Base-by-base conservation (phyloP, 2,888 invertebrate genomes). In the Geotrupes spiniger region DNA sequence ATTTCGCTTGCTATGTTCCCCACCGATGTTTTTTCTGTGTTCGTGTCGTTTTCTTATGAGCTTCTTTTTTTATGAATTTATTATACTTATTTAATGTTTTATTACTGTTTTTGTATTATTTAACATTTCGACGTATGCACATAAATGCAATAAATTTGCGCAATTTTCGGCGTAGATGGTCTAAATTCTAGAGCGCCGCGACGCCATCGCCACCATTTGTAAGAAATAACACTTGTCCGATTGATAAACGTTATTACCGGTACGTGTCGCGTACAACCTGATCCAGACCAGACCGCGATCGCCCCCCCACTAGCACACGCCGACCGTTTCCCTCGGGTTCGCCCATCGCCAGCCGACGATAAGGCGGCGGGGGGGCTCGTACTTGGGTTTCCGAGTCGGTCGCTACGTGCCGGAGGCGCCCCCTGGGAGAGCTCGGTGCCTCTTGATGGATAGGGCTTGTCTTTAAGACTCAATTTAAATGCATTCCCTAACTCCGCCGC, bases 381-480 rank as follows among this genome's bases (percentile, higher is more conserved):
- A 50, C 49, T 40, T 36, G 41, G 41, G 42, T 16, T 37, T 27
- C 29, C 33, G 11, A 42, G 42, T 28, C 31, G 45, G 46, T 50
- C 45, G 37, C 53, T 61, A 63, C 63, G 64, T 64, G 63, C 60
- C 53, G 42, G 52, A 46, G 53, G 52, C 51, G 31, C 42, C 57
- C 63, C 60, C 28, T 41, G 64, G 62, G 63, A 63, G 49, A 52
- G 54, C 55, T 63, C 61, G 58, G 57, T 62, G 62, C 63, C 58
- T 58, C 66, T 65, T 66, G 68, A 68, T 65, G 65, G 64, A 68
- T 68, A 66, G 63, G 61, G 59, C 58, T 60, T 63, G 64, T 65
- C 66, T 64, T 66, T 68, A 68, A 67, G 62, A 60, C 65, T 63
- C 68, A 63, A 68, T 68, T 68, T 68, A 68, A 67, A 68, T 68